These are phyloP conservation scores for Hiodon tergisus DNA, from an alignment of 2,113 vertebrate genomes.

Conservation along the genomic window DNA sequence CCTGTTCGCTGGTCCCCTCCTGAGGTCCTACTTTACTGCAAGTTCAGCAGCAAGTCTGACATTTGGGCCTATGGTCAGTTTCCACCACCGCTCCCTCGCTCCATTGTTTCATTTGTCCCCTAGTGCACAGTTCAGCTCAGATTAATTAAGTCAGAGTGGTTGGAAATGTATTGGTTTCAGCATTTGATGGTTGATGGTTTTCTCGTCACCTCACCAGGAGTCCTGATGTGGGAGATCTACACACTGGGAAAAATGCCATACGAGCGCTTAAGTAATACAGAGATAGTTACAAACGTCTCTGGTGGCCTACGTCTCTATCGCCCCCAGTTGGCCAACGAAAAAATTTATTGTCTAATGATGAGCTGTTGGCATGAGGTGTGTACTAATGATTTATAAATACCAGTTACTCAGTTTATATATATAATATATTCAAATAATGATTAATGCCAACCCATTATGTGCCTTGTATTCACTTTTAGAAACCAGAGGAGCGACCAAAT, in stretches of 20 bases:
- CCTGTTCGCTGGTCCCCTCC: constrained; percentile 97
- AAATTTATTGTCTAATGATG: constrained; percentile 80
- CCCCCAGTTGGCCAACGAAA: constrained; percentile 85
- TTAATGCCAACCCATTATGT: background rate
- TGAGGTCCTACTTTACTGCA: constrained; percentile 90
- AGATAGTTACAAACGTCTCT: constrained; percentile 84
- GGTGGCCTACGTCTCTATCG: constrained; percentile 82
- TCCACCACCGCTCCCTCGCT: background rate
- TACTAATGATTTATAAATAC: background rate
- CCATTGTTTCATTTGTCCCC: background rate
- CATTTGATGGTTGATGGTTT: background rate
- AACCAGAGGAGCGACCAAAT: constrained; percentile 82
- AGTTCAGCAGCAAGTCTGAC: constrained; percentile 98
- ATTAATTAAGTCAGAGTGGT: too few relatives aligned
- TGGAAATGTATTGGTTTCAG: background rate
- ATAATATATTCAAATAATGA: background rate
- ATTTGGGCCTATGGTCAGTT: constrained; percentile 93
- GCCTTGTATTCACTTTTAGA: constrained; percentile 58
- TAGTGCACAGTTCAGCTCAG: background rate
- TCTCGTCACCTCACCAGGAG: constrained; percentile 56
- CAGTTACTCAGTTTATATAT: constrained; percentile 6
- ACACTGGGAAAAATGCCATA: constrained; percentile 90
- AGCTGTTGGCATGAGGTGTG: constrained; percentile 84
- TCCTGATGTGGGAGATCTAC: constrained; percentile 97
- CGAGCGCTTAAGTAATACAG: constrained; percentile 84